These are phyloP conservation scores for Notodonta ziczac DNA, from an alignment of 2,888 invertebrate genomes.

Conservation along the genomic window DNA sequence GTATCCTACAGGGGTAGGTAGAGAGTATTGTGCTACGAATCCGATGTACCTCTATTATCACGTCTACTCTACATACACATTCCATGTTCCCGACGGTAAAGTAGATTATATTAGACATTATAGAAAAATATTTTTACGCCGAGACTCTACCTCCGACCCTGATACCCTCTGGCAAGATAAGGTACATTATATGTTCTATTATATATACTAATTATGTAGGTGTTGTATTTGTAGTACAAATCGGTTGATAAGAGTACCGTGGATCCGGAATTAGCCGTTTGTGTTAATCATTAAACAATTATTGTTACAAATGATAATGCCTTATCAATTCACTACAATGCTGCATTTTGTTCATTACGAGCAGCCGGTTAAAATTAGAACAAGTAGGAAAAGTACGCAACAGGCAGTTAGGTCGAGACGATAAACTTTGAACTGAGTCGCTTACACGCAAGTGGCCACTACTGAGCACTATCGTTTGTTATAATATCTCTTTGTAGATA, in stretches of 20 bases:
- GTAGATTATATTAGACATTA: no score
- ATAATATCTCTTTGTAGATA: conserved; percentile 40
- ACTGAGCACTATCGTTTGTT: conserved; percentile 30
- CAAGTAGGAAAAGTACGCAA: conserved; percentile 74
- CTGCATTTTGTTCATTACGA: conserved; percentile 39
- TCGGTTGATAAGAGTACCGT: not conserved
- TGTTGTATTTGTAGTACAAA: not conserved
- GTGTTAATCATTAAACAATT: conserved; percentile 8
- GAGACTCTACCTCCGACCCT: no score
- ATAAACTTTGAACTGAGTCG: conserved; percentile 64
- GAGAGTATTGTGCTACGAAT: no score
- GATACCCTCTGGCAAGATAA: no score
- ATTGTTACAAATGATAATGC: conserved; percentile 29
- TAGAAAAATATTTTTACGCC: no score
- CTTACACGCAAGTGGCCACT: conserved; percentile 12
- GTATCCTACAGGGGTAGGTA: not conserved
- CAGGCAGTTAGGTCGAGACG: conserved; percentile 47
- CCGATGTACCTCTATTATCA: no score
- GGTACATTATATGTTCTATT: no score
- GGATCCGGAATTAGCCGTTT: not conserved
- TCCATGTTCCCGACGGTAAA: no score
- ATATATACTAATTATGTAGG: no score
- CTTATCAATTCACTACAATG: conserved; percentile 37
- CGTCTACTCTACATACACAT: not conserved
- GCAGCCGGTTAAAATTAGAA: conserved; percentile 66